Conservation (phyloP, 1,140 invertebrate genomes). For the Bilobella aurantiaca region DNA sequence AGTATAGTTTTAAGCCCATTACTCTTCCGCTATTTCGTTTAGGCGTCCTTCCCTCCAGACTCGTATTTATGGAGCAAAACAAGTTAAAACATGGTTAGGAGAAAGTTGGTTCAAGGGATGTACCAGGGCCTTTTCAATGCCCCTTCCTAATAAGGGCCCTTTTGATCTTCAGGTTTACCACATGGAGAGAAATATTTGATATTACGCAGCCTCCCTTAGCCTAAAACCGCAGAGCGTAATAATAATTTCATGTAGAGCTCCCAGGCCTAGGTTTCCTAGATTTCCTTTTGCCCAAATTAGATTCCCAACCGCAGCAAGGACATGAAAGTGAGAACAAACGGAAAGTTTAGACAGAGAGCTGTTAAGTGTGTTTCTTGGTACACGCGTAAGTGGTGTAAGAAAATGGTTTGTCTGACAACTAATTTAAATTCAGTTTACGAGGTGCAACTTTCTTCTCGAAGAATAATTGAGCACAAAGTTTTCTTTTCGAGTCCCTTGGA, state of each 20-base stretch:
- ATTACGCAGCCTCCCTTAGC: too few relatives aligned
- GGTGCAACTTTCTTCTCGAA: not conserved
- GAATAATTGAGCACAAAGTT: too few relatives aligned
- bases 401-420: too few relatives aligned
- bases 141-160: too few relatives aligned
- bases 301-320: too few relatives aligned
- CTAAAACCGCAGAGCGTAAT: constrained; percentile 3
- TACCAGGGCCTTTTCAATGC: too few relatives aligned
- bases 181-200: too few relatives aligned
- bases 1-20: not conserved
- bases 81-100: constrained; percentile 2
- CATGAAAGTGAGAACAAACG: too few relatives aligned
- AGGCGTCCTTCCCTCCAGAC: not conserved
- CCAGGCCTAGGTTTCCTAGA: not conserved
- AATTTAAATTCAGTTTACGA: not conserved
- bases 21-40: not conserved
- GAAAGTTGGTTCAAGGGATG: too few relatives aligned
- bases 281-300: not conserved
- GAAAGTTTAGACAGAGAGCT: too few relatives aligned
- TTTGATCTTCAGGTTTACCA: not conserved
- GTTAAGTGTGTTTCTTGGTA: too few relatives aligned
- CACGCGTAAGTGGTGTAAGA: not conserved
- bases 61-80: constrained; percentile 1
- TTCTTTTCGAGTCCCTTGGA: not conserved
- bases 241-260: constrained; percentile 3